Base-by-base conservation (phyloP, 2,797 vertebrate genomes). In the Danio choprae region DNA sequence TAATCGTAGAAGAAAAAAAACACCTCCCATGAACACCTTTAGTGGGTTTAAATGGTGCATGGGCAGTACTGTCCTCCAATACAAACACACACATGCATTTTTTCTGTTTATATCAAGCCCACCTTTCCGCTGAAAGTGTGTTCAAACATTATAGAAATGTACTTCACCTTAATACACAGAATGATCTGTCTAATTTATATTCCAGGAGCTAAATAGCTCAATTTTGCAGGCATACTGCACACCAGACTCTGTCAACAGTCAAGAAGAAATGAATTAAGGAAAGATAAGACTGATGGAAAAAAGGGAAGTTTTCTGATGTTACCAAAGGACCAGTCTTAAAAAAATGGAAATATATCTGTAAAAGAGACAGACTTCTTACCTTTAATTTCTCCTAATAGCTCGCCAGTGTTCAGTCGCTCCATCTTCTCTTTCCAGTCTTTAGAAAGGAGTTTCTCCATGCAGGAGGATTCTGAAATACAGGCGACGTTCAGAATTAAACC, bases 381-480 rank as follows among this genome's bases (percentile, higher is more conserved):
- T 96, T 96, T 96, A 86, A 96, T 95, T 91, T 96, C 95, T 89
- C 95, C 95, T 83, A 96, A 92, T 83, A 96, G 94, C 86, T 96
- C 95, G 60, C 94, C 95, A 22, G 95, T 93, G 89, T 96, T 96
- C 86, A 96, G 88, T 90, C 95, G 93, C 89, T 96, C 95, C 95
- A 96, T 96, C 90, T 96, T 96, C 89, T 96, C 95, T 86, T 96
- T 96, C 95, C 95, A 96, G 88, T 96, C 95, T 93, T 96, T 96
- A 84, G 95, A 96, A 89, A 96, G 95, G 81, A 96, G 92, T 71
- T 95, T 96, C 90, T 96, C 95, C 93, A 96, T 93, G 84, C 95
- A 96, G 81, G 95, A 92, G 60, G 95, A 94, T 90, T 96, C 95
- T 96, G 85, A 85, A 77, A 85, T 81, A 72, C 56, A 16, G 78